Evolutionary conservation across 2,888 invertebrate species (phyloP).

Genomic region (Peribatodes rhomboidaria): DNA sequence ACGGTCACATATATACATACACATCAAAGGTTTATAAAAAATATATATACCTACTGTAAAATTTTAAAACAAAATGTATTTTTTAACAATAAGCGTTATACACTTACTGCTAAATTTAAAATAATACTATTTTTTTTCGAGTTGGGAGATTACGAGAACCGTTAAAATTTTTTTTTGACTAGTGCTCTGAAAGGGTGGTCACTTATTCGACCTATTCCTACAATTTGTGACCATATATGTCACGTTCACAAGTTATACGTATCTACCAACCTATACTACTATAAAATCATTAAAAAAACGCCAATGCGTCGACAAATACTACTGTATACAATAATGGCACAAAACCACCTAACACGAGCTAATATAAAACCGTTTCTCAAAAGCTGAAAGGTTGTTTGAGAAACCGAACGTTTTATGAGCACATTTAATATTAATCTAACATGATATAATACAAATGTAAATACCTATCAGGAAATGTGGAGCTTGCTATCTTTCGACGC

Average conservation of each 20-base stretch:
- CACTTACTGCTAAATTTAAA: background rate
- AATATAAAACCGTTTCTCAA: conserved; percentile 5
- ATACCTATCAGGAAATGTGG: background rate
- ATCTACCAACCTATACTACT: background rate
- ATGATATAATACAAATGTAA: conserved; percentile 5
- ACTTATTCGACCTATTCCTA: conserved; percentile 7
- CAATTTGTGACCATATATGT: conserved; percentile 8
- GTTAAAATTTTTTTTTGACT: conserved; percentile 5
- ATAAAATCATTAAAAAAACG: background rate
- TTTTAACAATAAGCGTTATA: background rate
- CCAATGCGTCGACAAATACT: background rate
- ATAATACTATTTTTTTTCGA: background rate
- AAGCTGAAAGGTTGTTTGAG: background rate
- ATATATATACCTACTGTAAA: background rate
- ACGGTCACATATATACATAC: no score
- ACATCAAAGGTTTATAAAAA: background rate
- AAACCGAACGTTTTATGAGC: conserved; percentile 9
- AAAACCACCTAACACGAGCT: conserved; percentile 17
- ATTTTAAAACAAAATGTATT: background rate
- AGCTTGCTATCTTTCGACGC: background rate
- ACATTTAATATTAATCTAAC: background rate
- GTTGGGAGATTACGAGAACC: background rate
- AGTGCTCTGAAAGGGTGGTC: conserved; percentile 13
- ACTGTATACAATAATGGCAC: conserved; percentile 5
- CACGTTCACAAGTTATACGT: background rate